Percentiles rank a stretch among this genome's conserved stretches.
Evolutionary conservation across 2,113 vertebrate species (phyloP).

Genomic region (Patagioenas fasciata): DNA sequence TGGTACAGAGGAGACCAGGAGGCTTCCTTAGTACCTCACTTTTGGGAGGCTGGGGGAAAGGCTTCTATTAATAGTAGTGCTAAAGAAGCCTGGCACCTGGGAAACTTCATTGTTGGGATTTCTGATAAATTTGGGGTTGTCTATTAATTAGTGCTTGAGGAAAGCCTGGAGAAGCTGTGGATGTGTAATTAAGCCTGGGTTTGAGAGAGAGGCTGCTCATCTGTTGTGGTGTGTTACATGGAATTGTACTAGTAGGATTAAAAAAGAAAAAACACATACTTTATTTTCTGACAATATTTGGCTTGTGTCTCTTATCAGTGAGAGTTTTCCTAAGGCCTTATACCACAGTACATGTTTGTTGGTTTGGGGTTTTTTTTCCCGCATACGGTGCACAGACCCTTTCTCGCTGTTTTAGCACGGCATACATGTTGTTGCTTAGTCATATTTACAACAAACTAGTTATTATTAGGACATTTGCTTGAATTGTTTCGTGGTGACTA

Average conservation of each 20-base stretch:
- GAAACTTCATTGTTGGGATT: neutral
- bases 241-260: neutral
- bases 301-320: neutral
- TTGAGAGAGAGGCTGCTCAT: neutral
- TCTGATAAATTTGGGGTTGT: neutral
- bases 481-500: conserved; percentile 65
- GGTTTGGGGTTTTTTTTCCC: neutral
- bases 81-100: neutral
- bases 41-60: neutral
- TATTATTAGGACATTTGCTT: conserved; percentile 43
- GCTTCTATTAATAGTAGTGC: neutral
- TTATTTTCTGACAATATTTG: neutral
- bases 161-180: neutral
- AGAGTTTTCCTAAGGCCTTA: neutral
- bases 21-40: neutral
- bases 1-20: neutral
- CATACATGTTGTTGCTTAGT: neutral
- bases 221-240: neutral
- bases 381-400: neutral
- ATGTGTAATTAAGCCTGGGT: neutral
- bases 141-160: neutral
- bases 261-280: accelerated
- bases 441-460: conserved; percentile 45
- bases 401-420: neutral
- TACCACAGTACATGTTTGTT: neutral